These are phyloP conservation scores for Grammomys surdaster DNA, from an alignment of 2,113 vertebrate species.

Conservation along the genomic window DNA sequence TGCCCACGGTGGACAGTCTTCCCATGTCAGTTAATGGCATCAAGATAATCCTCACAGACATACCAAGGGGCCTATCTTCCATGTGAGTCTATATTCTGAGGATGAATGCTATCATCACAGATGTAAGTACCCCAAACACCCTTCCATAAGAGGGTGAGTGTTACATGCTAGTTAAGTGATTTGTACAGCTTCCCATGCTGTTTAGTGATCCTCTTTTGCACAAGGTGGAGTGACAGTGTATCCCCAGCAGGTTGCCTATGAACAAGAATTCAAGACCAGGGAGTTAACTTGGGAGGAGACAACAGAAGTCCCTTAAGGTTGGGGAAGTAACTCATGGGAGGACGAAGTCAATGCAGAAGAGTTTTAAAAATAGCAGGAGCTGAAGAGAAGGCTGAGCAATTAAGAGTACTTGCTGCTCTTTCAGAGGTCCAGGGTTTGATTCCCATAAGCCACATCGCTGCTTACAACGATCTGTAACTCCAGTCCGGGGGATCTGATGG, in stretches of 20 bases:
- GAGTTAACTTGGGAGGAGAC: background rate
- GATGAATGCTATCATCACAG: background rate
- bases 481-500: background rate
- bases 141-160: background rate
- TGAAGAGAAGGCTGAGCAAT: background rate
- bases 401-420: background rate
- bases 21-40: background rate
- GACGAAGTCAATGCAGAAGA: background rate
- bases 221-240: background rate
- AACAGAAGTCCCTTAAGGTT: background rate
- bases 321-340: background rate
- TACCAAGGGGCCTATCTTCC: background rate
- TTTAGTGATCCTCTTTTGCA: background rate
- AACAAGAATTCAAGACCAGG: background rate
- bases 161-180: too few relatives aligned
- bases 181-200: accelerated
- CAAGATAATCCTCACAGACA: background rate
- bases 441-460: background rate
- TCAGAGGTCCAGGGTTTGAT: background rate
- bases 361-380: background rate
- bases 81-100: background rate
- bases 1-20: background rate
- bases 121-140: background rate
- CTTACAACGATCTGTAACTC: background rate
- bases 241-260: background rate